Evolutionary conservation across 2,113 vertebrate genomes (phyloP), one percentile per base, ranked within the genome.

Genomic region (Naja naja): DNA sequence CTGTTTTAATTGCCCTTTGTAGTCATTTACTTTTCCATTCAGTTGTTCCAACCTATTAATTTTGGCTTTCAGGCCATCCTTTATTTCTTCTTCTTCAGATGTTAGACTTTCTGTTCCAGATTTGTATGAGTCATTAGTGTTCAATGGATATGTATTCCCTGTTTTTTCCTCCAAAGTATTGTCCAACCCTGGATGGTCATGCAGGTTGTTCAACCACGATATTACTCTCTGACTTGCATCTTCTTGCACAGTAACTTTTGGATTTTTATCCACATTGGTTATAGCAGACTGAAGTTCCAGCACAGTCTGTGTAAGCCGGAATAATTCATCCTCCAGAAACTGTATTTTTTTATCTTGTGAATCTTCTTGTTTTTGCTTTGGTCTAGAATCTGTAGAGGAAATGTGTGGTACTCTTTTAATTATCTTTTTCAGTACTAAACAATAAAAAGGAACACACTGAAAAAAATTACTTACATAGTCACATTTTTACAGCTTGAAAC

Each of bases 231-330:
- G 99, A 95, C 98, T 98, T 20, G 98, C 97, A n/a, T 99, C 98
- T 30, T 99, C 99, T 92, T 99, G 99, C 60, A 98, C 94, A 52
- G 98, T 97, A 88, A 98, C 54, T 88, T 98, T 98, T 43, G 99
- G 97, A 91, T 98, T 98, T 95, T 99, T 98, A 54, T 98, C 98
- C 95, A 98, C 97, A 91, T 98, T 98, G 2, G 98, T 98, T 96
- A 99, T 96, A 0, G 98, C 98, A 1, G 98, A 98, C 96, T 99
- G 99, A 96, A 99, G 98, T 87, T 99, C 98, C 22, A 99, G 97
- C 45, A 99, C 98, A 1, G 98, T 98, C 93, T 98, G 98, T 5
- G 98, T 99, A 87, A 99, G 98, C n/a, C 97, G 97, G 87, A 99
- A 98, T 93, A 99, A 97, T 94, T 99, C 98, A 0, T 99, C 98